Evolutionary conservation across 2,888 invertebrate genomes (phyloP), one percentile per base, ranked within the genome.

Genomic region (Ectemnius cavifrons): DNA sequence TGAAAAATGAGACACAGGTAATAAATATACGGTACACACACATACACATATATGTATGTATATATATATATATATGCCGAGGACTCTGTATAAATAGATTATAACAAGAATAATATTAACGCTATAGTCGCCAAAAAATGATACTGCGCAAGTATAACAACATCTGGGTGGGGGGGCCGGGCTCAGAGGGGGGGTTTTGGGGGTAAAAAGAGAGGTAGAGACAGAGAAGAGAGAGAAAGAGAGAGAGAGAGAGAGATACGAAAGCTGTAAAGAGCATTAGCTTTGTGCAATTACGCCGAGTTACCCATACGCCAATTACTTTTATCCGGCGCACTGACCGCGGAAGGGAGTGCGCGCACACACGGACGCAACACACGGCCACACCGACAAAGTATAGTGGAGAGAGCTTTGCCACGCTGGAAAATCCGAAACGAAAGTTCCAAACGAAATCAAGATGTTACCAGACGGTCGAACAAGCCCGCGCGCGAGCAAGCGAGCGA

Each of bases 221-320:
- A 23, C 3, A 23, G 23, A 37, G 1, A 37, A 37, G 37, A 37
- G 5, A 37, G 37, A 37, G 3, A 3, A 4, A 37, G 37, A 37
- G 37, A 37, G 37, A 37, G 8, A 6, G 37, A 6, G 74, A 62
- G 68, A 77, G 64, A 49, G 67, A 69, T 84, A 84, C 73, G 75
- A 73, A 82, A 83, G 83, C 84, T 83, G 84, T 84, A 84, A 83
- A 84, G 84, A 83, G 82, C 82, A 80, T 83, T 83, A 83, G 84
- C 83, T 75, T 76, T 82, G 84, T 83, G 83, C 83, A 78, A 76
- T 80, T 80, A 82, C 75, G 73, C 73, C 67, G 75, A 73, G 67
- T 75, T 73, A 74, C 63, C 73, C 70, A 60, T 45, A 56, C 70
- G 60, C 46, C 28, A 66, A 73, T 73, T 72, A 69, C 72, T 65